phyloP scores from a whole-genome alignment of 2,113 vertebrate genomes.

The Dromiciops gliroides region DNA sequence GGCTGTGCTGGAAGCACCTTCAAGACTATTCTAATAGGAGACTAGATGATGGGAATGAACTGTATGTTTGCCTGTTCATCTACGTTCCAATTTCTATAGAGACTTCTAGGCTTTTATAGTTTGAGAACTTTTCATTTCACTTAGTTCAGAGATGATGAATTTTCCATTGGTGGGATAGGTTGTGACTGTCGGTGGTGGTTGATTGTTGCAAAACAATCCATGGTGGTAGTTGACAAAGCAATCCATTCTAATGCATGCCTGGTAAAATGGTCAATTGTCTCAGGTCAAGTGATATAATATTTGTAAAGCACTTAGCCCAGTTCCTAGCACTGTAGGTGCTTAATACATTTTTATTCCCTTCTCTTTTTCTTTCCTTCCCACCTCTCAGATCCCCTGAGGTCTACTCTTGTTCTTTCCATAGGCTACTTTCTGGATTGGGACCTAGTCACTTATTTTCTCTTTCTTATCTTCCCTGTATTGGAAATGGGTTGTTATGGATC shows the following conservation, averaged over 20 bases:
- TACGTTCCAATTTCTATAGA: not conserved
- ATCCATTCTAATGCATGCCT: not conserved
- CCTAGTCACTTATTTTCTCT: not conserved
- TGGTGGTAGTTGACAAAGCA: not conserved
- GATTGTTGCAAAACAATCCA: not conserved
- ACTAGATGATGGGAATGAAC: not conserved
- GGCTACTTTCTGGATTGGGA: not conserved
- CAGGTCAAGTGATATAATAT: not conserved
- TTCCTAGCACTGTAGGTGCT: not conserved
- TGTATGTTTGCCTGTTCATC: no score
- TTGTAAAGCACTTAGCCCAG: not conserved
- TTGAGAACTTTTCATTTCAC: not conserved
- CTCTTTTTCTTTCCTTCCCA: not conserved
- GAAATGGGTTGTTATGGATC: not conserved
- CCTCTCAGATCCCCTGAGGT: not conserved
- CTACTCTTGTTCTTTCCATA: not conserved
- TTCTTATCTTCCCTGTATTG: not conserved
- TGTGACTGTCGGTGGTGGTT: not conserved
- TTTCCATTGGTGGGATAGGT: not conserved
- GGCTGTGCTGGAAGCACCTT: not conserved
- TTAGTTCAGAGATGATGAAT: not conserved
- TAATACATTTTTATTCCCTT: not conserved
- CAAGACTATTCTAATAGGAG: not conserved
- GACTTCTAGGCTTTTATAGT: not conserved
- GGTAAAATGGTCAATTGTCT: not conserved